Conservation (phyloP, 1,140 invertebrate genomes). For the Brachionus paranguensis region DNA sequence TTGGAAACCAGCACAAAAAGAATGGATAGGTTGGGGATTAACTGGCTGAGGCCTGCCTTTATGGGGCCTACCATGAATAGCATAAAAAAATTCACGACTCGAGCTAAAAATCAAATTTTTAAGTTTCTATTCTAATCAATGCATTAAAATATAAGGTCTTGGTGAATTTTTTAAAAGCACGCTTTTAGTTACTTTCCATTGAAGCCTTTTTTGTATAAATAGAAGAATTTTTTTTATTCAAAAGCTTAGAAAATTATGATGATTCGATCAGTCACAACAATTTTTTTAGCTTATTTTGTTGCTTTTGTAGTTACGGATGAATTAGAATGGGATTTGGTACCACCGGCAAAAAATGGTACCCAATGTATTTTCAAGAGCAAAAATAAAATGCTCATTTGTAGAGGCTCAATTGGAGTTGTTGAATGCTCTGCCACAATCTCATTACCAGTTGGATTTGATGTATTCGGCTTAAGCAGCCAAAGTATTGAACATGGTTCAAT, state of each 20-base stretch:
- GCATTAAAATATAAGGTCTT: not conserved
- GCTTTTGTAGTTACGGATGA: not conserved
- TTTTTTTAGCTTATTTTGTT: not conserved
- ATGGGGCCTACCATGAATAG: not conserved
- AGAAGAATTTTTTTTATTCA: not conserved
- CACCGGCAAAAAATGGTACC: not conserved
- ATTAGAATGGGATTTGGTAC: constrained; percentile 24
- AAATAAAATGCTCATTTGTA: not conserved
- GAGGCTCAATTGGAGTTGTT: constrained; percentile 8
- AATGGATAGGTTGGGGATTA: not conserved
- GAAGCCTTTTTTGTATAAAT: not conserved
- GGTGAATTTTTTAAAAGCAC: not conserved
- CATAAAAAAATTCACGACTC: not conserved
- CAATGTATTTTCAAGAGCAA: constrained; percentile 21
- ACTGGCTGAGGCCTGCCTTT: not conserved
- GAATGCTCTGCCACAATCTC: not conserved
- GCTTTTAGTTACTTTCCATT: not conserved
- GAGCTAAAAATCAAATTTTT: not conserved
- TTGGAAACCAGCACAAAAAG: not conserved
- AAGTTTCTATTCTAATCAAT: not conserved
- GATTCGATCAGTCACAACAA: not conserved
- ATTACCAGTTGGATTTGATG: constrained; percentile 8
- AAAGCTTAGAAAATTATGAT: not conserved
- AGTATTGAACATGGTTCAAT: not conserved
- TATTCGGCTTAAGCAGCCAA: not conserved